phyloP scores from a whole-genome alignment of 1,140 invertebrate genomes.

The Littorina saxatilis region DNA sequence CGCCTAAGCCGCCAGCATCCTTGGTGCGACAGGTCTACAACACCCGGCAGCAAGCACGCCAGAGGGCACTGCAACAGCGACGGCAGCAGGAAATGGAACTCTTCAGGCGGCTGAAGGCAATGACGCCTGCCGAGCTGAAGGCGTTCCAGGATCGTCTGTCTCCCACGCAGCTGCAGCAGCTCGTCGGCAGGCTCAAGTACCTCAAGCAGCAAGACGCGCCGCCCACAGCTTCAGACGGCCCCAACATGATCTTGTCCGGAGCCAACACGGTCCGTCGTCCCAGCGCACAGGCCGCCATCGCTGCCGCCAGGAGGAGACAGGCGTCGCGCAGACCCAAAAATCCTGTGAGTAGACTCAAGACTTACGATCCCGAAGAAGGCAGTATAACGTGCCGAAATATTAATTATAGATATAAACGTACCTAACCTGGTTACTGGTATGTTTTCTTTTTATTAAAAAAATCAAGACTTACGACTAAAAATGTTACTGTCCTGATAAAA shows the following conservation, averaged over 20 bases:
- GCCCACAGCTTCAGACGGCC: background rate
- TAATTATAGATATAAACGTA: no score
- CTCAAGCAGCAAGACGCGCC: background rate
- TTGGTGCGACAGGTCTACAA: no score
- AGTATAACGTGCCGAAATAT: no score
- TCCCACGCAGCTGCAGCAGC: conserved; percentile 28
- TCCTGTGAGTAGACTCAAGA: no score
- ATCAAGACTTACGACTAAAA: no score
- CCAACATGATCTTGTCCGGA: conserved; percentile 15
- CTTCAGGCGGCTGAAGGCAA: background rate
- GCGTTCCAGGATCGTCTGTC: conserved; percentile 34
- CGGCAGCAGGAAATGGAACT: conserved; percentile 1
- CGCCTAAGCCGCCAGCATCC: no score
- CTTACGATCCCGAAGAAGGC: no score
- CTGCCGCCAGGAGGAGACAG: background rate
- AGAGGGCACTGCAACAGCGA: background rate
- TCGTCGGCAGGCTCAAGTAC: conserved; percentile 11
- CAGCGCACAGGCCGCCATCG: conserved; percentile 14
- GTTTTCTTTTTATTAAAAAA: no score
- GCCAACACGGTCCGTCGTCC: conserved; percentile 31
- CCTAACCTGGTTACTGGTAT: no score
- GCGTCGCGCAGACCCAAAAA: no score
- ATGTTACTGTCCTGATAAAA: no score
- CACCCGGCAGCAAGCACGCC: background rate
- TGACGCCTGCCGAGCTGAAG: conserved; percentile 31